phyloP scores from a whole-genome alignment of 1,140 invertebrate species.

The Nylanderia fulva region DNA sequence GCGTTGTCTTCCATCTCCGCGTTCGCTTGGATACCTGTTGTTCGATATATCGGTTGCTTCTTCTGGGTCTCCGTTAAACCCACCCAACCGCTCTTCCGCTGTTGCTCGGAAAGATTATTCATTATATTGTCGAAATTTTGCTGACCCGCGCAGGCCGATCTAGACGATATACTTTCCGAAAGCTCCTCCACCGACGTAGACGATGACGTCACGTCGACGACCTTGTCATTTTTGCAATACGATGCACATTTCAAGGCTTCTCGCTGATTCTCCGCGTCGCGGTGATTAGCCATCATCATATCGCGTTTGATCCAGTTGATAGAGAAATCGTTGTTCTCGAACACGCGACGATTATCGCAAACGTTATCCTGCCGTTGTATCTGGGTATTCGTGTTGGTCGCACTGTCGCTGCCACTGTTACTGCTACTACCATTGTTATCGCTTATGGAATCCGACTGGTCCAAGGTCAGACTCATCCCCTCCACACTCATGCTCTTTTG shows the following conservation, averaged over 20 bases:
- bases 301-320: conserved; percentile 84
- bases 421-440: conserved; percentile 79
- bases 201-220: conserved; percentile 81
- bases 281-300: conserved; percentile 67
- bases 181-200: conserved; percentile 85
- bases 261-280: conserved; percentile 68
- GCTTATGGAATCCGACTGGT: conserved; percentile 82
- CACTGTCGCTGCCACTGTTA: conserved; percentile 81
- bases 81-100: conserved; percentile 61
- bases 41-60: conserved; percentile 70
- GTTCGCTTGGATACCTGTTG: conserved; percentile 79
- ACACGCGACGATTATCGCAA: conserved; percentile 67
- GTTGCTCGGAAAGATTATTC: conserved; percentile 47
- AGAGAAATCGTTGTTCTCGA: conserved; percentile 81
- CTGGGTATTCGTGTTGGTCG: conserved; percentile 81
- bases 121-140: conserved; percentile 69
- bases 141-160: conserved; percentile 78
- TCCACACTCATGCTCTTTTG: conserved; percentile 93
- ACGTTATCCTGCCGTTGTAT: conserved; percentile 74
- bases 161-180: conserved; percentile 84
- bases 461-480: conserved; percentile 86
- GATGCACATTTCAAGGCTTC: conserved; percentile 70
- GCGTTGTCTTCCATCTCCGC: conserved; percentile 82
- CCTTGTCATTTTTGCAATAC: conserved; percentile 83
- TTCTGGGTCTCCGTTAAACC: conserved; percentile 61